Evolutionary conservation across 2,797 vertebrate genomes (phyloP).

Genomic region (Sebastes kiyomatsui): DNA sequence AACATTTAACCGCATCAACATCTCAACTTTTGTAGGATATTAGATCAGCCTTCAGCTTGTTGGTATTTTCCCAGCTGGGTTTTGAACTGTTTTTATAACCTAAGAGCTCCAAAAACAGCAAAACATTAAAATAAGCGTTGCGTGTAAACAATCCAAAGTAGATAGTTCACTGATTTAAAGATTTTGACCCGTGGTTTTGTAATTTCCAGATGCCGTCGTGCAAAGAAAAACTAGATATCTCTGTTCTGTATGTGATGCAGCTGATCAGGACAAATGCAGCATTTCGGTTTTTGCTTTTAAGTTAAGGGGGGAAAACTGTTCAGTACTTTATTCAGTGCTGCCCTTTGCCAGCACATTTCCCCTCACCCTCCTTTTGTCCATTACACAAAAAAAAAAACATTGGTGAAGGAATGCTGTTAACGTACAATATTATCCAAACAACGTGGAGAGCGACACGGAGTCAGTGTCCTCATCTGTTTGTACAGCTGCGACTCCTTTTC

Average conservation of each 20-base stretch:
- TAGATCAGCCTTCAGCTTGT: not conserved
- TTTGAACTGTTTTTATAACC: not conserved
- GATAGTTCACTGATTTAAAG: not conserved
- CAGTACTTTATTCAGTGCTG: not conserved
- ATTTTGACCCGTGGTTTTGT: not conserved
- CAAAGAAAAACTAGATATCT: not conserved
- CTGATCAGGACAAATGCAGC: not conserved
- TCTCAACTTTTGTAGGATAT: not conserved
- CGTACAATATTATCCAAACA: conserved; percentile 16
- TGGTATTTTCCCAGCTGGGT: conserved; percentile 1
- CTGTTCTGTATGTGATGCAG: not conserved
- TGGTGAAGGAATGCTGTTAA: conserved; percentile 18
- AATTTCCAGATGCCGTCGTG: not conserved
- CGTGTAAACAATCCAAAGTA: not conserved
- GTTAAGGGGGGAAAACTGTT: not conserved
- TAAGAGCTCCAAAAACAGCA: not conserved
- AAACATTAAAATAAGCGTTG: not conserved
- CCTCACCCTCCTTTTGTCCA: not conserved
- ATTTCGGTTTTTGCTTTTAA: not conserved
- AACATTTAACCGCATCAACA: not conserved
- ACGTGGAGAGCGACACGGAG: conserved; percentile 7
- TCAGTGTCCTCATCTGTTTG: conserved; percentile 67
- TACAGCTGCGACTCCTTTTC: conserved; percentile 64
- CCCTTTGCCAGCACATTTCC: not conserved
- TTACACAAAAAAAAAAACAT: not conserved